Evolutionary conservation across 2,113 vertebrate species (phyloP), one percentile per base, ranked within the genome.

Genomic region (Laterallus jamaicensis): DNA sequence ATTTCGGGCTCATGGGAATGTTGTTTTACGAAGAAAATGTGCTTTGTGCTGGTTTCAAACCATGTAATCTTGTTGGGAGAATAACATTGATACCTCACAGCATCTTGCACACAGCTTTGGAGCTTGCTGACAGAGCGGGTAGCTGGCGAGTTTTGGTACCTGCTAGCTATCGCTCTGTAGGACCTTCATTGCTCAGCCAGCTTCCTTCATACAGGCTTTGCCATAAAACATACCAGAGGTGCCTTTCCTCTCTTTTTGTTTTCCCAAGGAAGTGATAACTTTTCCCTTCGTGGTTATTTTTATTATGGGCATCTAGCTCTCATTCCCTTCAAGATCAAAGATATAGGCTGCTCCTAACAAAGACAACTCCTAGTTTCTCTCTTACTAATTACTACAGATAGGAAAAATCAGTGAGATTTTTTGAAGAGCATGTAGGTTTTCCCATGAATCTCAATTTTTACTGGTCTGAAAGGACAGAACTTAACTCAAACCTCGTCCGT

Each of bases 11-110:
- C 60, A 5, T 60, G 60, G 66, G 86, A 87, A 76, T 29, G 35
- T 13, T 14, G n/a, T 87, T 95, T 77, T 88, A 58, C 83, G 67
- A 82, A 17, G 77, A 76, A 93, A 85, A 62, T 22, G 39, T 92
- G 82, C 69, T 95, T 92, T 92, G 52, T 2, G 8, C 63, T 92
- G 35, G 52, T 83, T 96, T 90, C 82, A 92, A 86, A 78, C 21
- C 71, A 22, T 18, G 25, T 90, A 91, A 78, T 75, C 82, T 54
- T 39, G 4, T 5, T 74, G 80, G 26, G 21, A 83, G n/a, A 59
- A 19, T 22, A 66, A 26, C 32, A 55, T 0, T 10, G 75, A 42
- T 54, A 78, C 28, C 47, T 70, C 68, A 19, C 16, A 73, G 29
- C 9, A 13, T 47, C 79, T 39, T 11, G 22, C 3, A 29, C 8